Evolutionary conservation across 2,113 vertebrate genomes (phyloP).

Genomic region (Trachemys scripta): DNA sequence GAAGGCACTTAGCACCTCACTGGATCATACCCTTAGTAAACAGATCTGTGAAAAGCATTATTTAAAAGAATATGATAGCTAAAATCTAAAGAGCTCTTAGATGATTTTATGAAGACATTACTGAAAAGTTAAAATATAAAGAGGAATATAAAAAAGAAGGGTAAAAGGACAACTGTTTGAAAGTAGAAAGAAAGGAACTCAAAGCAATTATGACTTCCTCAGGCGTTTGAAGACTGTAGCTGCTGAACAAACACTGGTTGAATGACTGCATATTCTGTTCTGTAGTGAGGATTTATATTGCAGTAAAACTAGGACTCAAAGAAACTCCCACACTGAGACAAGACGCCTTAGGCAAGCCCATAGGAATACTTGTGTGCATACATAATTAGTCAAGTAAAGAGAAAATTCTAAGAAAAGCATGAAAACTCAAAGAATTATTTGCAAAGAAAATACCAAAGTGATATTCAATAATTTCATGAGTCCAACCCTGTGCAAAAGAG

Average conservation of each 20-base stretch:
- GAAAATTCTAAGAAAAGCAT: constrained; percentile 23
- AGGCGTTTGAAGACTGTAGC: not conserved
- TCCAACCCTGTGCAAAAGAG: not conserved
- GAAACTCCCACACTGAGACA: not conserved
- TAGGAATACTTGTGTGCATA: not conserved
- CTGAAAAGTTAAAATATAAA: not conserved
- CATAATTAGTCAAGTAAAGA: constrained; percentile 55
- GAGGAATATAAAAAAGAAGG: not conserved
- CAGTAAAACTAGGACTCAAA: constrained; percentile 10
- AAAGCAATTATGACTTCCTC: constrained; percentile 1
- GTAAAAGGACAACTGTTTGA: not conserved
- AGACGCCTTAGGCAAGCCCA: constrained; percentile 63
- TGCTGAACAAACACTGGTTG: not conserved
- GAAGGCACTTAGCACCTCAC: accelerated
- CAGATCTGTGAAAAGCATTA: not conserved
- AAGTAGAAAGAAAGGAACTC: not conserved
- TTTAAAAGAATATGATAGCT: not conserved
- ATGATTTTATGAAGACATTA: not conserved
- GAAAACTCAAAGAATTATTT: constrained; percentile 6
- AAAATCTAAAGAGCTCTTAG: not conserved
- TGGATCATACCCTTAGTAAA: not conserved
- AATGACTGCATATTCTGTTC: not conserved
- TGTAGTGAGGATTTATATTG: not conserved
- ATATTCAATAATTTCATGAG: not conserved
- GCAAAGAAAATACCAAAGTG: constrained; percentile 2